These are phyloP conservation scores for Caloenas nicobarica DNA, from an alignment of 2,113 vertebrate genomes.

Conservation along the genomic window DNA sequence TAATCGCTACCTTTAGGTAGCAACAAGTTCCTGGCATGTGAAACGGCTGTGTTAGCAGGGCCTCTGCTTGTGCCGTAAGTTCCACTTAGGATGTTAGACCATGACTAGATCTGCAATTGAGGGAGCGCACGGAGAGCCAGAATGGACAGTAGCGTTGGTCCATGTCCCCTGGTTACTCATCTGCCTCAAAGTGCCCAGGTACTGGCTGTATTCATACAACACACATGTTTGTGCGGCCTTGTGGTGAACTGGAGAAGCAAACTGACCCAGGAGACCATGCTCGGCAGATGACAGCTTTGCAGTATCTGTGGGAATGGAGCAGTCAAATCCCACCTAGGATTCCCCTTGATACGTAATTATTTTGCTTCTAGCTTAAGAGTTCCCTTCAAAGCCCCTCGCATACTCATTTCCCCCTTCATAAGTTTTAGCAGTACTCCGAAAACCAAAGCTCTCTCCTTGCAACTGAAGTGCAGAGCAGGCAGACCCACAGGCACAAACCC, in stretches of 20 bases:
- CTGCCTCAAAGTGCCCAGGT: not conserved
- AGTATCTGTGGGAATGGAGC: not conserved
- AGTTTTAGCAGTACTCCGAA: not conserved
- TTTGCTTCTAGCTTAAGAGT: not conserved
- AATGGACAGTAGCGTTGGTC: not conserved
- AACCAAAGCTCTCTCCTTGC: not conserved
- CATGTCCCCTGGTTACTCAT: not conserved
- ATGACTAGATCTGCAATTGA: fast-evolving
- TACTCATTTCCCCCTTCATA: not conserved
- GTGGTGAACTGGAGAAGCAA: fast-evolving
- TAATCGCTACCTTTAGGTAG: not conserved
- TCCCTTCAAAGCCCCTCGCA: not conserved
- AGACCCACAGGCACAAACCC: not conserved
- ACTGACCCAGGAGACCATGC: not conserved
- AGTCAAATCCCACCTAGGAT: not conserved
- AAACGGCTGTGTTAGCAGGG: not conserved
- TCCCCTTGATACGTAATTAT: not conserved
- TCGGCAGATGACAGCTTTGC: not conserved
- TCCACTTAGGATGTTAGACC: not conserved
- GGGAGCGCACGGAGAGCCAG: fast-evolving
- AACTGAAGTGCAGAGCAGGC: not conserved
- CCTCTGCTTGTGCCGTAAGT: not conserved
- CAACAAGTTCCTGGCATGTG: not conserved
- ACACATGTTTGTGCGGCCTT: not conserved
- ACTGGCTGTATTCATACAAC: fast-evolving